Evolutionary conservation across 2,888 invertebrate genomes (phyloP), one percentile per base, ranked within the genome.

Genomic region (Exephanes ischioxanthus): DNA sequence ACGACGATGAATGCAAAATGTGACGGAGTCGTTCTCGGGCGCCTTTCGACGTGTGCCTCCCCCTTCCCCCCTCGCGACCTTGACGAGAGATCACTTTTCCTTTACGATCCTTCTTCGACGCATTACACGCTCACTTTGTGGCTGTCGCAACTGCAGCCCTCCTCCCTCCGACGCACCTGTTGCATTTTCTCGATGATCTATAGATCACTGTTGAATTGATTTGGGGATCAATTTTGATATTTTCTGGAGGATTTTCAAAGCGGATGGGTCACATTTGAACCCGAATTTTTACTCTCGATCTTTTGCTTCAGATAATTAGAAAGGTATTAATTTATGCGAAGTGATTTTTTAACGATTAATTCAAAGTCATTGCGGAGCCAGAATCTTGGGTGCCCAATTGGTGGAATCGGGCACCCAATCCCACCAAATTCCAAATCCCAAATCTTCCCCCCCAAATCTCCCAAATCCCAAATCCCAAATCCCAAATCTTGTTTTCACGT

Each of bases 61-160:
- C 16, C 45, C 16, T 0, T 16, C 16, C 1, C 14, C 16, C 16
- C 68, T 55, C 81, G 80, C 89, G 91, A 91, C 92, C 92, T 92
- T 92, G 92, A 90, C 90, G 90, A 80, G 86, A 88, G 90, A 91
- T 92, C 91, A 91, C 91, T 92, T 92, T 92, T 92, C 91, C 91
- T 90, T 86, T 83, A 85, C 86, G 86, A 87, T 86, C 85, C 83
- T 82, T 55, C 71, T 19, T 37, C 37, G n/a, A 41, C 53, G 53
- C 66, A 51, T 75, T 66, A 53, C 51, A 22, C 51, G 33, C 53
- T 30, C 33, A 33, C 48, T 76, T 26, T 9, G 22, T 51, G 14
- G 71, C 33, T 71, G 33, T 66, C 19, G 63, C 37, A 53, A 63
- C 71, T 71, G 14, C 45, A 33, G 19, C 37, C 11, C 16, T 0